These are phyloP conservation scores for Rhynchophorus ferrugineus DNA, from an alignment of 1,140 invertebrate species.

Conservation along the genomic window DNA sequence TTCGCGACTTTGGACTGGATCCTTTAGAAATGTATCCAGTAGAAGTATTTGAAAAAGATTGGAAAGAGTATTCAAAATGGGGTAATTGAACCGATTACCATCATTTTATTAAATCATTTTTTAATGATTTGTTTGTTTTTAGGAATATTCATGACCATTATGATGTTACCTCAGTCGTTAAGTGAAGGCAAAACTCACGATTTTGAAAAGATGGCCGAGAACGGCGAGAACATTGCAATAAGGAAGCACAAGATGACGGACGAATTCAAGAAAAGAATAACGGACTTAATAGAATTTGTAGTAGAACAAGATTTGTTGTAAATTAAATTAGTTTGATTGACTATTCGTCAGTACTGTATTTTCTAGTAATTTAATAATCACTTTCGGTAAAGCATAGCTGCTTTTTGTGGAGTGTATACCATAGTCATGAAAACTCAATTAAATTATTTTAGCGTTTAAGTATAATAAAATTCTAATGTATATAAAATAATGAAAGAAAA, in stretches of 20 bases:
- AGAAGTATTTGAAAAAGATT: constrained; percentile 5
- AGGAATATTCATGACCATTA: constrained; percentile 1
- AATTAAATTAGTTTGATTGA: too few species aligned
- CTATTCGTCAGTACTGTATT: too few species aligned
- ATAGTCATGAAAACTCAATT: too few species aligned
- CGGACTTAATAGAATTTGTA: background rate
- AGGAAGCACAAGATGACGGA: background rate
- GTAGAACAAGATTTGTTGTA: too few species aligned
- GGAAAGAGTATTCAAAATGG: background rate
- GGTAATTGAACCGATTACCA: background rate
- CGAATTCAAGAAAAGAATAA: background rate
- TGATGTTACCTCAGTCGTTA: constrained; percentile 3
- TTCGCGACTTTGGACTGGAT: constrained; percentile 8
- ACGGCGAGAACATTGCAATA: background rate
- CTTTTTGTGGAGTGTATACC: too few species aligned
- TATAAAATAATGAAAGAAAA: too few species aligned
- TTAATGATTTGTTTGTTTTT: background rate
- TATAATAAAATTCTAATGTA: too few species aligned
- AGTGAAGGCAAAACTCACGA: constrained; percentile 4
- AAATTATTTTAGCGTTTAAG: too few species aligned
- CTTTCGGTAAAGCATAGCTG: too few species aligned
- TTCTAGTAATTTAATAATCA: too few species aligned
- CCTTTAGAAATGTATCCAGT: constrained; percentile 4
- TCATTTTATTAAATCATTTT: background rate
- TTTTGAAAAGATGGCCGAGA: constrained; percentile 9